A percentile compares a stretch with the other conserved stretches of the same genome.
Evolutionary conservation across 2,888 invertebrate genomes (phyloP).

Genomic region (Eledone cirrhosa): DNA sequence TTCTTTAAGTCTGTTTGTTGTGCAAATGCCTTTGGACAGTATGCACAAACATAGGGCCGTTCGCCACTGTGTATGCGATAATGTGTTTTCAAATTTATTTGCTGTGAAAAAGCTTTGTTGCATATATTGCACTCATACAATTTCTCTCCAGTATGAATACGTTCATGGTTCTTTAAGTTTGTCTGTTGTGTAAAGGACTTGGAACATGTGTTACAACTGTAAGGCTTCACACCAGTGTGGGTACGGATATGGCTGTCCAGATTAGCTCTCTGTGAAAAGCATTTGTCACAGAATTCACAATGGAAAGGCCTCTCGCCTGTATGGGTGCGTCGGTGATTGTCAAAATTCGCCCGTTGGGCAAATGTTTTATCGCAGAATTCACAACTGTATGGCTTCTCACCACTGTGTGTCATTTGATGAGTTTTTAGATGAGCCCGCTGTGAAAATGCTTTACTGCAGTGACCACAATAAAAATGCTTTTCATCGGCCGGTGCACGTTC

Average conservation of each 20-base stretch:
- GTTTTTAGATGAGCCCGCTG: constrained; percentile 5
- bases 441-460: constrained; percentile 11
- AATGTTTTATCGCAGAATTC: constrained; percentile 8
- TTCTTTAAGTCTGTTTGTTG: constrained; percentile 21
- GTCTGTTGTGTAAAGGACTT: constrained; percentile 11
- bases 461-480: neutral
- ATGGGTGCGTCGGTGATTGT: constrained; percentile 13
- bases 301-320: neutral
- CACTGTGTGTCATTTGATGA: constrained; percentile 10
- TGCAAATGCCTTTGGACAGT: neutral
- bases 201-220: neutral
- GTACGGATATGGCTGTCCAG: neutral
- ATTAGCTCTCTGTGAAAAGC: constrained; percentile 7
- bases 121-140: neutral
- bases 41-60: neutral
- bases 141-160: constrained; percentile 14
- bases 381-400: neutral
- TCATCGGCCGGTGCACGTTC: neutral
- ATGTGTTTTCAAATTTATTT: constrained; percentile 9
- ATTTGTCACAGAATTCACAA: neutral
- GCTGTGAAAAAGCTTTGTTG: constrained; percentile 13
- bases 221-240: constrained; percentile 14
- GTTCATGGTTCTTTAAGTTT: neutral
- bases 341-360: constrained; percentile 7
- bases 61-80: constrained; percentile 1